Evolutionary conservation across 2,888 invertebrate species (phyloP), one percentile per base, ranked within the genome.

Genomic region (Heteromyza rotundicornis): DNA sequence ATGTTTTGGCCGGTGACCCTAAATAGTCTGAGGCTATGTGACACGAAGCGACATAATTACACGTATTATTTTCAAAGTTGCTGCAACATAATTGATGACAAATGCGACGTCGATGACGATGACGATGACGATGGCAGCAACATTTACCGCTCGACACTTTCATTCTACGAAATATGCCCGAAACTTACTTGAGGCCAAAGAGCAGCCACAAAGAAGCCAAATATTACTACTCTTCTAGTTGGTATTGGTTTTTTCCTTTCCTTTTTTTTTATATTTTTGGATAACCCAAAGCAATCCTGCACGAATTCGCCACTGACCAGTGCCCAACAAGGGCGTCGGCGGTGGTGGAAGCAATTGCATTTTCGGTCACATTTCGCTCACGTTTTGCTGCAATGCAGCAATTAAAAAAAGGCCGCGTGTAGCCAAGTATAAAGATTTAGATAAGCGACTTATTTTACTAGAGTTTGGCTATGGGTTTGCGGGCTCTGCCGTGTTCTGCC

Each of bases 391-490:
- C 60, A 50, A 69, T 76, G 62, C 63, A 64, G 76, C 78, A 71
- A 67, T 62, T 60, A 64, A 67, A 66, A 72, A 66, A 77, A 79
- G 78, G 75, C 80, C 79, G 81, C 76, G 79, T 71, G 78, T 81
- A 82, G 77, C 81, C 80, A 82, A 81, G 80, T 82, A 81, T 80
- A 76, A 82, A 82, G 82, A 82, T 82, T 74, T 75, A 80, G 81
- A 82, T 82, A 82, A 82, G 79, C 78, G 70, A 65, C 73, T 76
- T 75, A 75, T 74, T 76, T 76, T 76, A 73, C 73, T 74, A n/a
- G 10, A 40, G 12, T 40, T 40, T n/a, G 40, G 14, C 10, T 40
- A n/a, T n/a, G 14, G 14, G 40, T 40, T n/a, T n/a, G n/a, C n/a
- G n/a, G n/a, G n/a, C n/a, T n/a, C n/a, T n/a, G n/a, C n/a, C n/a